Percentiles rank a stretch among this genome's conserved stretches.
Conservation (phyloP, 2,113 vertebrate species). For the Mustela nigripes region DNA sequence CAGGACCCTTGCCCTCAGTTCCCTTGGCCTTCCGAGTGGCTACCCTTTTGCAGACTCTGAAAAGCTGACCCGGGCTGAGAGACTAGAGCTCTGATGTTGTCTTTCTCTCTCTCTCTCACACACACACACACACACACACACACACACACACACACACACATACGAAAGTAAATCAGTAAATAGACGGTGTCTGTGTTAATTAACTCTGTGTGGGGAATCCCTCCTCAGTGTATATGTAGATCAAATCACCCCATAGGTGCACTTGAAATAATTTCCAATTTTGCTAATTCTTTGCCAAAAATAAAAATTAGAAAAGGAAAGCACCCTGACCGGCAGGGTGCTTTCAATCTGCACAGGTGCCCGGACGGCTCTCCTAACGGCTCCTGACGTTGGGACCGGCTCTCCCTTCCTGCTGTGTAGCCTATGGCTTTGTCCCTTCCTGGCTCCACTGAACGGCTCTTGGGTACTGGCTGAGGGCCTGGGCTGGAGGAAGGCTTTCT, state of each 20-base stretch:
- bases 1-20: no score
- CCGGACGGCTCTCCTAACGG: neutral
- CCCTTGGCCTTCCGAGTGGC: neutral
- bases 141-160: neutral
- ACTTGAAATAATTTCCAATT: neutral
- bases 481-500: neutral
- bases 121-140: neutral
- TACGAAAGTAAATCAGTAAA: neutral
- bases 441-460: neutral
- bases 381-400: rapidly evolving
- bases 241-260: neutral
- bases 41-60: neutral
- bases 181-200: neutral
- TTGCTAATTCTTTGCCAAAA: neutral
- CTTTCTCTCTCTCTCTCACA: neutral
- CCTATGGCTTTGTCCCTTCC: no score
- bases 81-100: neutral
- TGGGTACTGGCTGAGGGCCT: neutral
- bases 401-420: neutral
- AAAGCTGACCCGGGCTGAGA: neutral
- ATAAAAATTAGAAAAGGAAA: neutral
- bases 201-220: neutral
- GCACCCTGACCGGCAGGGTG: no score
- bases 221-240: neutral
- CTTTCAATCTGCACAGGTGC: neutral